Conservation (phyloP, 2,888 invertebrate genomes). For the Coronaproctus castanopsis region DNA sequence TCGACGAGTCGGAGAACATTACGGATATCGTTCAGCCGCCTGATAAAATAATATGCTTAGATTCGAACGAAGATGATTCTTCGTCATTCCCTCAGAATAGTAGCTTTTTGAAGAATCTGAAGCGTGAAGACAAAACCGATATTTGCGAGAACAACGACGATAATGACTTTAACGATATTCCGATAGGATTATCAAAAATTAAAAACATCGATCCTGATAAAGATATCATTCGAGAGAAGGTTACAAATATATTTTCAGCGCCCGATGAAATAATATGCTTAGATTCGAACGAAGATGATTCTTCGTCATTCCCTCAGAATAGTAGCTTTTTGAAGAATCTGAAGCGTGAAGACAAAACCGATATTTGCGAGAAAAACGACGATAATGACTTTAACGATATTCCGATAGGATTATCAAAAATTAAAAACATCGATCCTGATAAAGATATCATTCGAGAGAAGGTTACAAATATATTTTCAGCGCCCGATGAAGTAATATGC, state of each 20-base stretch:
- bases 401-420: background rate
- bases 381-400: background rate
- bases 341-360: too few species aligned
- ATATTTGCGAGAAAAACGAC: too few species aligned
- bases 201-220: background rate
- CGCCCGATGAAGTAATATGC: too few species aligned
- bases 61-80: slow-evolving; percentile 1
- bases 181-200: background rate
- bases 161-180: background rate
- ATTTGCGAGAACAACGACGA: background rate
- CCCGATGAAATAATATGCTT: background rate
- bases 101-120: too few species aligned
- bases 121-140: background rate
- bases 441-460: background rate
- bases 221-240: background rate
- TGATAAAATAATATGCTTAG: background rate
- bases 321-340: too few species aligned
- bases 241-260: background rate
- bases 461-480: background rate
- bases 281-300: slow-evolving; percentile 3
- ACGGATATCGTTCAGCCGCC: background rate
- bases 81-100: background rate
- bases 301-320: background rate
- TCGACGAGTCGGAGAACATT: too few species aligned
- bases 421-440: background rate